A percentile compares a stretch with the other conserved stretches of the same genome.
phyloP scores from a whole-genome alignment of 2,113 vertebrate genomes.

The Rhinichthys klamathensis region DNA sequence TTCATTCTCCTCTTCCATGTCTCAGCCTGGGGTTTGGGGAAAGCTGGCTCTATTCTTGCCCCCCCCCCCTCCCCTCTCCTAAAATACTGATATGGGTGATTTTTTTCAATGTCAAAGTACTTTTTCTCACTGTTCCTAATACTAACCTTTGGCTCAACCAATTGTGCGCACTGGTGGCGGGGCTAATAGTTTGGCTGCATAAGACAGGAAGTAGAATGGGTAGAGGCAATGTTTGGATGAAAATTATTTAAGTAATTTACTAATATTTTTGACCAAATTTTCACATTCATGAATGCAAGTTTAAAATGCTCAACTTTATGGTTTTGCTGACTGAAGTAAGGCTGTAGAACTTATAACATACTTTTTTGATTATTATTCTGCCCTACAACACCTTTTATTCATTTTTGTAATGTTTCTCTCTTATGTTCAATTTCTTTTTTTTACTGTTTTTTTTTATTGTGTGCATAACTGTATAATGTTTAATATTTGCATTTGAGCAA shows the following conservation, averaged over 20 bases:
- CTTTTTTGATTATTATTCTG: not conserved
- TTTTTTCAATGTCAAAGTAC: not conserved
- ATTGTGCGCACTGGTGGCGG: not conserved
- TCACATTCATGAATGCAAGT: not conserved
- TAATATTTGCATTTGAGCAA: too few relatives aligned
- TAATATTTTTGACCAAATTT: not conserved
- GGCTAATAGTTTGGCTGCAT: not conserved
- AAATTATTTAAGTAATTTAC: not conserved
- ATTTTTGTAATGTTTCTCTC: too few relatives aligned
- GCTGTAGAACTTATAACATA: not conserved
- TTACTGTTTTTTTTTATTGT: too few relatives aligned
- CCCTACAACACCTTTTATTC: too few relatives aligned
- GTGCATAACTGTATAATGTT: too few relatives aligned
- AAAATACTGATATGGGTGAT: not conserved
- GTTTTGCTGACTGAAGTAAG: not conserved
- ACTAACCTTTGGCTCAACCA: not conserved
- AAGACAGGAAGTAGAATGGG: not conserved
- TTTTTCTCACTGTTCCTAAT: not conserved
- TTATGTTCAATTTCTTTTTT: too few relatives aligned
- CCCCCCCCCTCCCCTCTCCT: not conserved
- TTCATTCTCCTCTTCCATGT: not conserved
- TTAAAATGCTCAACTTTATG: not conserved
- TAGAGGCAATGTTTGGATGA: not conserved
- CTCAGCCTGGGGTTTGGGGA: not conserved
- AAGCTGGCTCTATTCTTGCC: not conserved